Base-by-base conservation (phyloP, 2,888 invertebrate genomes). In the Amphipoea oculea region DNA sequence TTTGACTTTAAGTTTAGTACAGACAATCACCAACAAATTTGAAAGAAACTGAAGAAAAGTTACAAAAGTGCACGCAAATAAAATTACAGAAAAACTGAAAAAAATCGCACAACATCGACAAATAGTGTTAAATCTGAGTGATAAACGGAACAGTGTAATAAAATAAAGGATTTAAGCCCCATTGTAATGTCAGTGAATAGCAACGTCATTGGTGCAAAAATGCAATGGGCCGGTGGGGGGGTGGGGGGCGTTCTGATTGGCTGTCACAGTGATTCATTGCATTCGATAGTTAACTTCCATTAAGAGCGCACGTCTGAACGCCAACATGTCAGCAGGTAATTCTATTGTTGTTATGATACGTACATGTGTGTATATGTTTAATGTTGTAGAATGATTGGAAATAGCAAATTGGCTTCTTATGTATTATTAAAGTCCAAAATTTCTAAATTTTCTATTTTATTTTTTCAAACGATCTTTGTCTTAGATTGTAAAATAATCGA, bases 321-420 rank as follows among this genome's bases (percentile, higher is more conserved):
- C 86, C 92, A 95, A 94, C 91, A 96, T 96, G 96, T 96, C 96
- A 85, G 96, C 96, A 95, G 96, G 96, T 96, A 94, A 94, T 85
- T 88, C 84, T 88, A 87, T 83, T 68, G 76, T 77, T 76, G 67
- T 81, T 73, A 12, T 74, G 54, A 45, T 73, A 63, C 67, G 76
- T 69, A 65, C 17, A 70, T 79, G 63, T 82, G 60, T 82, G 83
- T 81, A 17, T 69, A 45, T 73, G 65, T 83, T 66, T 70, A 82
- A 74, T 79, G 73, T 83, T 70, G 67, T 77, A 42, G 75, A 81
- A 63, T 76, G 40, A 88, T 87, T 87, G 87, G 87, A 57, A 82
- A 66, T 76, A 71, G 62, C 76, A 69, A 82, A 88, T 87, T 84
- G 89, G 87, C 81, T 79, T 62, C 70, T 78, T 78, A 71, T 75